Conservation (phyloP, 2,113 vertebrate species). For the Vulpes vulpes region DNA sequence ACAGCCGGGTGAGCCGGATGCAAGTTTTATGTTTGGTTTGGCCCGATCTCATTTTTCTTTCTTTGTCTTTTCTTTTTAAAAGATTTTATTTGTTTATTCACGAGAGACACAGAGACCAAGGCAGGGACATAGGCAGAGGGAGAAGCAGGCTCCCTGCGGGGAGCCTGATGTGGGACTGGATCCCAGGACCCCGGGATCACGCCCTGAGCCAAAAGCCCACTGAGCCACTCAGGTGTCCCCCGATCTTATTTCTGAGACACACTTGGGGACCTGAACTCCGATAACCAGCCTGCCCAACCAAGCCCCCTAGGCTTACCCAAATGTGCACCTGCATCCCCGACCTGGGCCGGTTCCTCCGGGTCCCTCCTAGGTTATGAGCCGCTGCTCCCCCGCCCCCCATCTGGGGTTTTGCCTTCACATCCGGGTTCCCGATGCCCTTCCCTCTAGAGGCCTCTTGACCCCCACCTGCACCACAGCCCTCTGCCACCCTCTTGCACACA, state of each 20-base stretch:
- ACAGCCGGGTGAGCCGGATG: accelerated
- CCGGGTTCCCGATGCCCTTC: background rate
- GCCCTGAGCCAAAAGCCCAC: too few relatives aligned
- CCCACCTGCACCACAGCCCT: too few relatives aligned
- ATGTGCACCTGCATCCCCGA: accelerated
- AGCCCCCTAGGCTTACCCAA: accelerated
- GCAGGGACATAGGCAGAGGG: too few relatives aligned
- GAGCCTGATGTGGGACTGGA: too few relatives aligned
- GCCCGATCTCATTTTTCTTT: background rate
- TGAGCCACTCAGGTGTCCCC: too few relatives aligned
- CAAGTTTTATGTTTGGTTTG: background rate
- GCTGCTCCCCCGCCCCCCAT: accelerated
- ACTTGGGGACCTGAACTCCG: background rate
- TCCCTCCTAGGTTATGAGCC: accelerated
- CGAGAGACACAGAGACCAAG: too few relatives aligned
- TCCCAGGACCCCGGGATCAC: too few relatives aligned
- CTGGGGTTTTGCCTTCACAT: background rate
- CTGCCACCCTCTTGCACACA: background rate
- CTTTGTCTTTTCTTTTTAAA: too few relatives aligned
- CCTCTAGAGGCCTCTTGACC: background rate
- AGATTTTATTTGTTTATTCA: too few relatives aligned
- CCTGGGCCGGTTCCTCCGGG: background rate
- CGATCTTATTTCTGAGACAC: background rate
- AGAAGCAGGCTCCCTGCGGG: too few relatives aligned
- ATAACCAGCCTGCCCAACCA: background rate